Evolutionary conservation across 2,113 vertebrate genomes (phyloP), one percentile per base, ranked within the genome.

Genomic region (Thermophis baileyi): DNA sequence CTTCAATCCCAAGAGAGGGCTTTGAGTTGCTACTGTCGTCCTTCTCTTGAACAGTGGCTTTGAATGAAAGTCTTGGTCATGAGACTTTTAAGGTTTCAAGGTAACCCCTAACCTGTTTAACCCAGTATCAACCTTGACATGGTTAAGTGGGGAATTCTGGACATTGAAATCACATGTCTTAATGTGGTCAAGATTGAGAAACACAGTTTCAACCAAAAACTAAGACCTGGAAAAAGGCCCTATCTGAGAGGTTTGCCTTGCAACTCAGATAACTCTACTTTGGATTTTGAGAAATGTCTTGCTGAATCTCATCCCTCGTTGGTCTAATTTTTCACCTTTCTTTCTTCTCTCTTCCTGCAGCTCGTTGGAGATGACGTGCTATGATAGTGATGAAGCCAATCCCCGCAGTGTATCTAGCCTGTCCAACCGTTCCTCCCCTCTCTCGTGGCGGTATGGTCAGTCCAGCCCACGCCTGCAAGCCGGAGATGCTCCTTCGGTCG

Each of bases 391-490:
- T 0, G 99, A 99, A 24, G 98, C 98, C 92, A 99, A 99, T 57
- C 96, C 98, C 0, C 98, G 98, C 93, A 99, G 99, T 0, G 95
- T 99, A 57, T 99, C 99, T 96, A 99, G 99, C 94, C 96, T 99
- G 18, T 99, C 99, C 88, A 99, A 99, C 95, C 98, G 99, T 94
- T 99, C 99, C 0, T 99, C 99, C 0, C 99, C 99, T 0, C 96
- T 99, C 47, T 99, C 99, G 3, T 99, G 99, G 99, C 98, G 98
- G 94, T 99, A 99, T 0, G 99, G 99, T 90, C 99, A 99, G 95
- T 98, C 99, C 10, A 99, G 99, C 94, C 99, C 99, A 0, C 98
- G 99, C 16, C 97, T 99, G 93, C 99, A 99, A 97, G 99, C 99
- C 0, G 99, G 99, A 0, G 99, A 99, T 0, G 99, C 99, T 0